phyloP scores from a whole-genome alignment of 1,140 invertebrate species.

The Drosophila bifasciata region DNA sequence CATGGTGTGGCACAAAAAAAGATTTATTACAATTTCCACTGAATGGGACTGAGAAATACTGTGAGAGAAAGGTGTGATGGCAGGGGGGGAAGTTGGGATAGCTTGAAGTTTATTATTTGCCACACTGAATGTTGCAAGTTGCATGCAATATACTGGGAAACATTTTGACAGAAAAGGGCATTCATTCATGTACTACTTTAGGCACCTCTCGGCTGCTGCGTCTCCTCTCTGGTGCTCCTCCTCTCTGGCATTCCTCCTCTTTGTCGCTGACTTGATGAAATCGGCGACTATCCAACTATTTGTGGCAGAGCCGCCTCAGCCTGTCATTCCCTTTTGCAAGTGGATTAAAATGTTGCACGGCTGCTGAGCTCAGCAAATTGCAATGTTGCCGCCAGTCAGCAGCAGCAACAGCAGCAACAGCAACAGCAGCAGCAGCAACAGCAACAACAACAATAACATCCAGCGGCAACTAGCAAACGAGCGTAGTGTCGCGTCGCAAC shows the following conservation, averaged over 20 bases:
- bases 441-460: constrained; percentile 30
- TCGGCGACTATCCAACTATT: constrained; percentile 36
- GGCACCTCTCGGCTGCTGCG: too few species aligned
- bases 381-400: constrained; percentile 3
- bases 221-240: background rate
- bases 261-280: constrained; percentile 24
- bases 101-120: too few species aligned
- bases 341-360: constrained; percentile 38
- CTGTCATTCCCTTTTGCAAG: constrained; percentile 4
- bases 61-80: background rate
- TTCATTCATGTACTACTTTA: background rate
- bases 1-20: constrained; percentile 44
- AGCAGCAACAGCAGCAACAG: constrained; percentile 6
- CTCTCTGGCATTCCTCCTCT: background rate
- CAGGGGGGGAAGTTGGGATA: background rate
- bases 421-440: constrained; percentile 1
- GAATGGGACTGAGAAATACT: background rate
- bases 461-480: constrained; percentile 13
- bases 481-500: constrained; percentile 2
- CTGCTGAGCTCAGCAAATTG: constrained; percentile 33
- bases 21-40: constrained; percentile 43
- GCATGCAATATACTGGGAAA: too few species aligned
- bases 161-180: background rate
- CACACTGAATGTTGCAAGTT: too few species aligned
- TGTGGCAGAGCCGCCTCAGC: background rate